A percentile compares a stretch with the other conserved stretches of the same genome.
Evolutionary conservation across 2,888 invertebrate genomes (phyloP).

Genomic region (Parnassius mnemosyne): DNA sequence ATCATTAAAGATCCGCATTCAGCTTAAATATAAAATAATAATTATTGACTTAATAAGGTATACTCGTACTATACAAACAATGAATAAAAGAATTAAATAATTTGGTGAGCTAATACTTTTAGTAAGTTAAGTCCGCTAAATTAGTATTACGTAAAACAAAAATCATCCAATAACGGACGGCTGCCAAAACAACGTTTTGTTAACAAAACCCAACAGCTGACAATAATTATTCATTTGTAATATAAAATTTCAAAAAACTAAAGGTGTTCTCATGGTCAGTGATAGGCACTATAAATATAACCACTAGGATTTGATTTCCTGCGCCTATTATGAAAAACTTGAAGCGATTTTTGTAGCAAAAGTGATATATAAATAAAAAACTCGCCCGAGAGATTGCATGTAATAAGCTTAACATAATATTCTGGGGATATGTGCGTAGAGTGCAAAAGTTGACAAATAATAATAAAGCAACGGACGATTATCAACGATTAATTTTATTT

Average conservation of each 20-base stretch:
- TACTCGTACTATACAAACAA: conserved; percentile 38
- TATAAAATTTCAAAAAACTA: conserved; percentile 10
- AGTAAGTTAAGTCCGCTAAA: conserved; percentile 54
- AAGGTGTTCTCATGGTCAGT: conserved; percentile 7
- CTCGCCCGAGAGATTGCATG: conserved; percentile 10
- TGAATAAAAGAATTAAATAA: conserved; percentile 61
- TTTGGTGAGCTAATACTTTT: conserved; percentile 77
- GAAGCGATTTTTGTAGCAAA: background rate
- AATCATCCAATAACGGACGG: conserved; percentile 17
- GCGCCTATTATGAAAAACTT: conserved; percentile 1
- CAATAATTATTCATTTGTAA: conserved; percentile 3
- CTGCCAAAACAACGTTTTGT: conserved; percentile 18
- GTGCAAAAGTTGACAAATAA: conserved; percentile 15
- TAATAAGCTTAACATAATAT: background rate
- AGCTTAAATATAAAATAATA: conserved; percentile 42
- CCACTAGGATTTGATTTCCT: conserved; percentile 12
- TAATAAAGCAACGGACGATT: conserved; percentile 14
- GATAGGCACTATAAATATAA: conserved; percentile 7
- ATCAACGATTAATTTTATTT: background rate
- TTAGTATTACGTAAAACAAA: conserved; percentile 39
- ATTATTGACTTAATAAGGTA: conserved; percentile 39
- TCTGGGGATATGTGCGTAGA: conserved; percentile 9
- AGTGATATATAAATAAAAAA: background rate
- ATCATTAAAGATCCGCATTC: conserved; percentile 42
- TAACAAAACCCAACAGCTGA: conserved; percentile 3